Base-by-base conservation (phyloP, 2,888 invertebrate species). In the Diaperis boleti region DNA sequence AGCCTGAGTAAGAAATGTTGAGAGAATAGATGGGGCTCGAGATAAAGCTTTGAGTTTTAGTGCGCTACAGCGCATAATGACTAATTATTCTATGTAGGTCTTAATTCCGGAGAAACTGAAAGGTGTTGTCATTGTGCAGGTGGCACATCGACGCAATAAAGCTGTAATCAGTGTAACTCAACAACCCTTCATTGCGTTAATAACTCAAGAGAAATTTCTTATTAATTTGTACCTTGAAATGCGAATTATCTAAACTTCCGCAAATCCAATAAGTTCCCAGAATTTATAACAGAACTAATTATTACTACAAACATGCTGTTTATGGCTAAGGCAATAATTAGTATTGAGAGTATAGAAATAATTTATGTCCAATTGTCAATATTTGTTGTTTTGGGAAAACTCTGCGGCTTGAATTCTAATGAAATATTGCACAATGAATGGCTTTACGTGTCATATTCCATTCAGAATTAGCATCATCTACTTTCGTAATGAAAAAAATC, bases 1-100 rank as follows among this genome's bases (percentile, higher is more conserved):
- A 62, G 61, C 64, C 57, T 59, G 49, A 35, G 55, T 63, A 59
- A 63, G 64, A 61, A 64, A 55, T 61, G 57, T 57, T 45, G 47
- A 52, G 56, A 57, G 54, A 64, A 61, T 61, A 52, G 61, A 59
- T 44, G 37, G 57, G 45, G 35, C 37, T 61, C 45, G 18, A 31
- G 55, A 52, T 45, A 39, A 52, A 62, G 52, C 54, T 62, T 17
- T 6, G 17, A 45, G 37, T 50, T 45, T 52, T 59, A 42, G 44
- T 60, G 52, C 14, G 52, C 47, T 54, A 44, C 61, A 55, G 45
- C 26, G 45, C 35, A 49, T 59, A 60, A 52, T 60, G 60, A 60
- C 60, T 60, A 60, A 60, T 60, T 60, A 59, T 47, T 33, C 49
- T 49, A 44, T 33, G 31, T 60, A 39, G 33, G 29, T 47, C 50